Evolutionary conservation across 2,113 vertebrate genomes (phyloP).

Genomic region (Triplophysa rosa): DNA sequence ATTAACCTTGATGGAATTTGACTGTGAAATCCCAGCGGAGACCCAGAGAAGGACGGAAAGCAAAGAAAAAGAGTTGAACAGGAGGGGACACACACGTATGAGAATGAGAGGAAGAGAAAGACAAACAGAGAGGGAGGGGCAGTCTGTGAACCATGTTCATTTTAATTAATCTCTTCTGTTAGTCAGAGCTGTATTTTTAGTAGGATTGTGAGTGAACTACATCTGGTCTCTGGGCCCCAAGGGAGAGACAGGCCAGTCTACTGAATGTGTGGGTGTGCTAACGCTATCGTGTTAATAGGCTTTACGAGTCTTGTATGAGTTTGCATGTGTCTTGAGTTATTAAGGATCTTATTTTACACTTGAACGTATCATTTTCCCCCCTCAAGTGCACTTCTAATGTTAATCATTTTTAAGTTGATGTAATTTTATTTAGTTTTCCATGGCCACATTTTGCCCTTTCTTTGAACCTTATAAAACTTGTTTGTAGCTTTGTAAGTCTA

Average conservation of each 20-base stretch:
- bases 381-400: neutral
- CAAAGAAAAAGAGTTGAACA: constrained; percentile 26
- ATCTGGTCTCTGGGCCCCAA: constrained; percentile 75
- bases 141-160: constrained; percentile 64
- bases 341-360: neutral
- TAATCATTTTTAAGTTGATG: too few relatives aligned
- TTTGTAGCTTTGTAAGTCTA: too few relatives aligned
- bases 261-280: neutral
- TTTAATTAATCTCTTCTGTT: constrained; percentile 70
- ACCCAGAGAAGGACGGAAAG: constrained; percentile 19
- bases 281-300: neutral
- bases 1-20: constrained; percentile 36
- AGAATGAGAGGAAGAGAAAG: constrained; percentile 52
- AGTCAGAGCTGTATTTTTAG: constrained; percentile 76
- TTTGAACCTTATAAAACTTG: too few relatives aligned
- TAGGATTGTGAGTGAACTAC: constrained; percentile 68
- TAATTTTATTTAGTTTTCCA: too few relatives aligned
- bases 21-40: constrained; percentile 32
- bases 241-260: constrained; percentile 63
- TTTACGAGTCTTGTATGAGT: neutral
- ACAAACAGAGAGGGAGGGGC: constrained; percentile 40
- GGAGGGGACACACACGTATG: constrained; percentile 31
- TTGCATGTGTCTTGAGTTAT: neutral
- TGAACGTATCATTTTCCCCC: neutral
- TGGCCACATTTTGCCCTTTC: too few relatives aligned